Evolutionary conservation across 2,888 invertebrate species (phyloP).

Genomic region (Idaea straminata): DNA sequence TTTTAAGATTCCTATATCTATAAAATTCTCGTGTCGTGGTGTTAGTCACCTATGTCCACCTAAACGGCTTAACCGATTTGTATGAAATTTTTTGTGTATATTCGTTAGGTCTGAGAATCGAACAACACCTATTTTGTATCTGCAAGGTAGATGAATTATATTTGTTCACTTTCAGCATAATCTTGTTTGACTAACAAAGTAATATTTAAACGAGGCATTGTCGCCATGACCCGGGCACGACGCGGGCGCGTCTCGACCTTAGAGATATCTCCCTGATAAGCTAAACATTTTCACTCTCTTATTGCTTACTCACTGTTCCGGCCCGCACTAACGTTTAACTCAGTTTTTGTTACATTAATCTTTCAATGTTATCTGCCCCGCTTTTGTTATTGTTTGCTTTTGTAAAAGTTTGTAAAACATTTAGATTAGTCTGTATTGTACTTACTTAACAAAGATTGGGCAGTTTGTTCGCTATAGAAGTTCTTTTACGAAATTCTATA

Average conservation of each 20-base stretch:
- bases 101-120: too few species aligned
- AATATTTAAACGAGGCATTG: neutral
- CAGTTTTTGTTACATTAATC: conserved; percentile 14
- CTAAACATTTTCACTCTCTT: conserved; percentile 23
- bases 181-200: neutral
- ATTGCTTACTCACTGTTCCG: conserved; percentile 27
- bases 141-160: neutral
- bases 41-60: too few species aligned
- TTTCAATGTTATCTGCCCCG: conserved; percentile 20
- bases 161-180: neutral
- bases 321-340: conserved; percentile 7
- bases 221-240: conserved; percentile 14
- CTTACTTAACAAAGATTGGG: neutral
- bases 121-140: neutral
- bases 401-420: conserved; percentile 2
- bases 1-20: too few species aligned
- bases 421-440: neutral
- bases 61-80: too few species aligned
- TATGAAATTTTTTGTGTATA: too few species aligned
- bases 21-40: too few species aligned
- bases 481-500: neutral
- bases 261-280: conserved; percentile 27
- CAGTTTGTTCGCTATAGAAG: neutral
- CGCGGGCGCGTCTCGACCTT: conserved; percentile 17
- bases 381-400: conserved; percentile 15